Conservation (phyloP, 2,113 vertebrate species). For the Ovibos moschatus region DNA sequence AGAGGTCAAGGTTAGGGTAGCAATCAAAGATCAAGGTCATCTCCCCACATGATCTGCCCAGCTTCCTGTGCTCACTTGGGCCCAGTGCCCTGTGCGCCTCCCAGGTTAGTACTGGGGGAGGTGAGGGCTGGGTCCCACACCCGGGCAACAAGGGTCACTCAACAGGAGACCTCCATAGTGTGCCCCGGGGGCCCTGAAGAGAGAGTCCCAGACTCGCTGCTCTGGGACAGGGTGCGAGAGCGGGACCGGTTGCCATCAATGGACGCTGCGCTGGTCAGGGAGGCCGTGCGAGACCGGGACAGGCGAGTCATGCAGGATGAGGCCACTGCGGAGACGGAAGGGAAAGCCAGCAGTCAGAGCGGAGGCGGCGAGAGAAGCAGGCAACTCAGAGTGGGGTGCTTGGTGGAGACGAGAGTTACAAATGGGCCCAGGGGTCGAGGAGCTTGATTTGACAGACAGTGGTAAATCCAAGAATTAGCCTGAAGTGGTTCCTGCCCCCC, state of each 20-base stretch:
- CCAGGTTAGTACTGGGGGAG: constrained; percentile 59
- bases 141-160: constrained; percentile 64
- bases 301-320: constrained; percentile 94
- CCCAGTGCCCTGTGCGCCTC: constrained; percentile 55
- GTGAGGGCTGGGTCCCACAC: constrained; percentile 44
- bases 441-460: neutral
- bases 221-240: constrained; percentile 91
- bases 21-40: constrained; percentile 70
- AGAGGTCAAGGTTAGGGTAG: constrained; percentile 75
- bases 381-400: neutral
- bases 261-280: constrained; percentile 90
- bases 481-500: neutral
- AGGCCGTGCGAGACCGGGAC: constrained; percentile 92
- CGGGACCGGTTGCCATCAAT: constrained; percentile 89
- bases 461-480: neutral
- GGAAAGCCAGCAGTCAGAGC: neutral
- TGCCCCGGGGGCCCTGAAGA: constrained; percentile 85
- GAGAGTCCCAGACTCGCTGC: constrained; percentile 87
- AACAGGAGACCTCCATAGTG: constrained; percentile 94
- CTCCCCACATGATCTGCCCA: constrained; percentile 45
- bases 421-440: neutral
- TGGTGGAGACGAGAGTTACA: neutral
- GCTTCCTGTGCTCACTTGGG: constrained; percentile 54
- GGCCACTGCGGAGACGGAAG: constrained; percentile 84
- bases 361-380: neutral